phyloP scores from a whole-genome alignment of 2,113 vertebrate genomes.

The Callocephalon fimbriatum region DNA sequence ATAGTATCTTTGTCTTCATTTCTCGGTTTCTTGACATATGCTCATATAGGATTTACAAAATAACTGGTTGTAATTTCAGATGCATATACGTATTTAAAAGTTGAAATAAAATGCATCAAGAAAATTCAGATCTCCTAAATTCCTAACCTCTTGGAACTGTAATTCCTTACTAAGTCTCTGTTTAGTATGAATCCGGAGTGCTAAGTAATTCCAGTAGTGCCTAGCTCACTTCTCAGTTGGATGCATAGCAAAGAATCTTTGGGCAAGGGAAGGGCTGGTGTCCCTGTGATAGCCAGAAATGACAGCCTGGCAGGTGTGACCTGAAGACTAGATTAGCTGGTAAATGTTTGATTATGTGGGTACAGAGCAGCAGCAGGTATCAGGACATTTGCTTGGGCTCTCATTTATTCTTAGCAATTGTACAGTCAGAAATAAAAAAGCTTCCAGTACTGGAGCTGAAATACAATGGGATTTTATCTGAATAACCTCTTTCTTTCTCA shows the following conservation, averaged over 20 bases:
- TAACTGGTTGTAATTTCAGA: background rate
- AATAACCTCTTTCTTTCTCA: background rate
- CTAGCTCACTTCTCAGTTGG: background rate
- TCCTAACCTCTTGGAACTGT: background rate
- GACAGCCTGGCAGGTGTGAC: rapidly evolving
- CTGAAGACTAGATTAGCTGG: background rate
- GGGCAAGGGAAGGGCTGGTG: background rate
- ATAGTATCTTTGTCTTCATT: background rate
- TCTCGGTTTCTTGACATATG: background rate
- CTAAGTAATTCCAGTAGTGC: background rate
- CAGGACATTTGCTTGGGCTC: background rate
- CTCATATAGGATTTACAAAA: background rate
- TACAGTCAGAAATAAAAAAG: background rate
- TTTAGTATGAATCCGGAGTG: background rate
- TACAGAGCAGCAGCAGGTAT: background rate
- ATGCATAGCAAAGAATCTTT: background rate
- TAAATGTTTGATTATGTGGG: background rate
- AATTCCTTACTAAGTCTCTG: background rate
- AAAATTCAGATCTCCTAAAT: background rate
- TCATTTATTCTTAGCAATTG: background rate
- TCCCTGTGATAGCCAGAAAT: background rate
- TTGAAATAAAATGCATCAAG: background rate
- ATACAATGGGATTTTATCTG: background rate
- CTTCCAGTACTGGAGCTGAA: background rate
- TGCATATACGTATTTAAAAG: background rate